Percentiles rank a stretch among this genome's conserved stretches.
These are phyloP conservation scores for Lasioglossum vierecki DNA, from an alignment of 2,888 invertebrate genomes.

Conservation along the genomic window DNA sequence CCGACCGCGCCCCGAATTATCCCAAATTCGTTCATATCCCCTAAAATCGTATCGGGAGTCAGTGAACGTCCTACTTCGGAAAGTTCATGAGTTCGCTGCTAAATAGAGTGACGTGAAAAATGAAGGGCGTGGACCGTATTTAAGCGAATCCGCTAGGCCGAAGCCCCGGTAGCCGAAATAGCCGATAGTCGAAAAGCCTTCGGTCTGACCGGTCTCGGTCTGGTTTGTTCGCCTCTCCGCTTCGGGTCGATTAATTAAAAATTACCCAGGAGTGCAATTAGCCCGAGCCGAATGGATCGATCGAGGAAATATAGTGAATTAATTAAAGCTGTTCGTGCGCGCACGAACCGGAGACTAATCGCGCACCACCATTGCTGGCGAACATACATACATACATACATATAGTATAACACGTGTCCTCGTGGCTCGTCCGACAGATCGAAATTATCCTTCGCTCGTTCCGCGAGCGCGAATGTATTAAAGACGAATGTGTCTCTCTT, in stretches of 20 bases:
- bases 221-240: slow-evolving; percentile 11
- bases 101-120: not conserved
- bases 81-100: not conserved
- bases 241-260: slow-evolving; percentile 65
- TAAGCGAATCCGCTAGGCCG: not conserved
- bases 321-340: slow-evolving; percentile 58
- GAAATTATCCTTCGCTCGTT: slow-evolving; percentile 59
- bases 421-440: slow-evolving; percentile 22
- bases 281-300: slow-evolving; percentile 53
- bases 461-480: slow-evolving; percentile 69
- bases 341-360: slow-evolving; percentile 28
- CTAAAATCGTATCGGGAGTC: not conserved
- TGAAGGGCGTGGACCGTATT: not conserved
- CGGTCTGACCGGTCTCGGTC: not conserved
- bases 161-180: slow-evolving; percentile 10
- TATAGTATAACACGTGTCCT: slow-evolving; percentile 28
- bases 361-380: not conserved
- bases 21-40: not conserved
- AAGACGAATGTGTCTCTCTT: slow-evolving; percentile 25
- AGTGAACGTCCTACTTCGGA: not conserved
- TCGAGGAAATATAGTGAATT: slow-evolving; percentile 70
- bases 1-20: not conserved
- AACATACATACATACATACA: not conserved
- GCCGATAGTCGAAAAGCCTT: slow-evolving; percentile 27
- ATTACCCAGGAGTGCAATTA: slow-evolving; percentile 66